These are phyloP conservation scores for Apotomis betuletana DNA, from an alignment of 2,888 invertebrate genomes.

Conservation along the genomic window DNA sequence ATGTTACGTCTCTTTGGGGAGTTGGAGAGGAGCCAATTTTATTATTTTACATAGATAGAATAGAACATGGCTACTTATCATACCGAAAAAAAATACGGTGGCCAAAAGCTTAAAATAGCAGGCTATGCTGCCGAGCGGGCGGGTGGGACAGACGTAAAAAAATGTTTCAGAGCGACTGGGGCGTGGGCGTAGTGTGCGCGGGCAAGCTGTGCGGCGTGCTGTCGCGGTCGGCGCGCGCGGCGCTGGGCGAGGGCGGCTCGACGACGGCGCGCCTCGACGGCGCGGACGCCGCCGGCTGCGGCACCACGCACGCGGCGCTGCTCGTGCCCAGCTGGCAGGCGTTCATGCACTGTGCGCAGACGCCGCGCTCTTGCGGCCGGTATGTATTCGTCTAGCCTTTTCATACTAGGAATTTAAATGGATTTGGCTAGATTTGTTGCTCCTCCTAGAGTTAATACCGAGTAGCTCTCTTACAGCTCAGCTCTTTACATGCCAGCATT, in stretches of 20 bases:
- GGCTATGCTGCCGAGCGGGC: no score
- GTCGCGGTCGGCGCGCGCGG: conserved; percentile 52
- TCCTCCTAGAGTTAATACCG: no score
- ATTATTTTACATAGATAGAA: no score
- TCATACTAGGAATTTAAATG: not conserved
- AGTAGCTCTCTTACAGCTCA: no score
- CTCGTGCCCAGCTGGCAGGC: conserved; percentile 62
- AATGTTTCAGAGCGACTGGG: conserved; percentile 60
- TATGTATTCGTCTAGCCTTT: conserved; percentile 41
- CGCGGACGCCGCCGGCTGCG: conserved; percentile 50
- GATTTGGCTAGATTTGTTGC: not conserved
- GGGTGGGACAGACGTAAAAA: not conserved
- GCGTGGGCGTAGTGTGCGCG: conserved; percentile 69
- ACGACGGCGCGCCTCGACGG: conserved; percentile 25
- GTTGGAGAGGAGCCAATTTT: no score
- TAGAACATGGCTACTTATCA: no score
- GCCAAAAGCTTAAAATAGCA: no score
- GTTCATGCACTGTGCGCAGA: conserved; percentile 72
- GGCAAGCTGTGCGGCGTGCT: conserved; percentile 72
- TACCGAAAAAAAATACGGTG: no score
- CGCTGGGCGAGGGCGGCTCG: conserved; percentile 40
- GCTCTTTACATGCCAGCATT: no score
- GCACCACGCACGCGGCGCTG: conserved; percentile 60
- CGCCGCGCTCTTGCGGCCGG: conserved; percentile 57
- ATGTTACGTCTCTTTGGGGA: no score